Evolutionary conservation across 2,113 vertebrate species (phyloP).

Genomic region (Halichoerus grypus): DNA sequence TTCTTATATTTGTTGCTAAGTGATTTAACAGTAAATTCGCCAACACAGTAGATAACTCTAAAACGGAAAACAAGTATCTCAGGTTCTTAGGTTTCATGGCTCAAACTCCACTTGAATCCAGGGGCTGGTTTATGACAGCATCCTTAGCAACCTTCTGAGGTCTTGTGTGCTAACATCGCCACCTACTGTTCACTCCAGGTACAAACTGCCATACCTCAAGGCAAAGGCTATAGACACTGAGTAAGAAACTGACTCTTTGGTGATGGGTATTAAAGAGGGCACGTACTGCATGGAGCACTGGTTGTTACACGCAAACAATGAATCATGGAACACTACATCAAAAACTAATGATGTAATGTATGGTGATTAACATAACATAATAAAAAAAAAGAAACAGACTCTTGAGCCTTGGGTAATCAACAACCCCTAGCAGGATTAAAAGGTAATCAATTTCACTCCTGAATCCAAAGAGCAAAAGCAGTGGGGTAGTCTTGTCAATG

Average conservation of each 20-base stretch:
- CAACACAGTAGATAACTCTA: background rate
- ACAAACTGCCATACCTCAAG: background rate
- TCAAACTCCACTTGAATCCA: background rate
- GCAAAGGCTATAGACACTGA: background rate
- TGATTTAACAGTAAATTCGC: background rate
- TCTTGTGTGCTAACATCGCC: conserved; percentile 49
- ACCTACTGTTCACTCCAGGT: conserved; percentile 69
- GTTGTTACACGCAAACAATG: no score
- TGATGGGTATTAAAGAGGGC: no score
- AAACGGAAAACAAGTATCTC: background rate
- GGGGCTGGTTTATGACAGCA: background rate
- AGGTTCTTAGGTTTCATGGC: background rate
- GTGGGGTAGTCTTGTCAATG: background rate
- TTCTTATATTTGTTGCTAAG: background rate
- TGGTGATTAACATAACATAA: no score
- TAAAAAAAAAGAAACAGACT: background rate
- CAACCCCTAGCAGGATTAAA: background rate
- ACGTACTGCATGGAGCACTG: no score
- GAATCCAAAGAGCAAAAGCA: background rate
- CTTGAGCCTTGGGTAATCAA: background rate
- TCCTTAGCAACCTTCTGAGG: background rate
- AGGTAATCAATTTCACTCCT: background rate
- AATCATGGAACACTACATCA: no score
- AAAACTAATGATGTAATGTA: no score
- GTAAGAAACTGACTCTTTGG: background rate